Evolutionary conservation across 2,797 vertebrate genomes (phyloP), one percentile per base, ranked within the genome.

Genomic region (Arnoldichthys spilopterus): DNA sequence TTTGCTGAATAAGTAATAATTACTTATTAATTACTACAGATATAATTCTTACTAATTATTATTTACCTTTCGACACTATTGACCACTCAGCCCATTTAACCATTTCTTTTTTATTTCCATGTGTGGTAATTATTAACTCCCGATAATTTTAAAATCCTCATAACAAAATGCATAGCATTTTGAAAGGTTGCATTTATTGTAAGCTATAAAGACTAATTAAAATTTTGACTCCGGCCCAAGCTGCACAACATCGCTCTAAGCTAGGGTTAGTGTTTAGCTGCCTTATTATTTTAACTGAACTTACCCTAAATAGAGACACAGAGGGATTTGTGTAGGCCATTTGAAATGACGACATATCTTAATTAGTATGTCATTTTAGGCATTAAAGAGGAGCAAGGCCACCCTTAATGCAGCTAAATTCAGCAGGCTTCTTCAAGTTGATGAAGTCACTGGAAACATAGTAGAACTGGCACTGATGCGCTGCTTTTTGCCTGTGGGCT

Each of bases 131-230:
- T 34, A 54, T 54, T 34, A 37, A 24, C 43, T 34, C 32, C n/a
- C 20, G 54, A 6, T 22, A 34, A 53, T n/a, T 51, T 32, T 34
- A 70, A 70, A 28, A n/a, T 2, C 30, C 49, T 54, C 47, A 40
- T 54, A 56, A 53, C 47, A 53, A 72, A 72, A 28, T 40, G 68
- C 20, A 40, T 53, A 40, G 71, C 71, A 63, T 26, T 28, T 34
- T 58, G 76, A 75, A 66, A 64, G 71, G 9, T 40, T 64, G 28
- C 37, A 69, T 69, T 82, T 77, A 72, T 47, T 71, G 15, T 37
- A 82, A 80, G 66, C 63, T 20, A 24, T 24, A n/a, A 54, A 62
- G 73, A 43, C 67, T 82, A 84, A 70, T 78, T 80, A 78, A 78
- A 77, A 71, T 47, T 20, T 69, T 58, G 64, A 20, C 53, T 67